Conservation (phyloP, 2,888 invertebrate species). For the Drosophila longiperda region DNA sequence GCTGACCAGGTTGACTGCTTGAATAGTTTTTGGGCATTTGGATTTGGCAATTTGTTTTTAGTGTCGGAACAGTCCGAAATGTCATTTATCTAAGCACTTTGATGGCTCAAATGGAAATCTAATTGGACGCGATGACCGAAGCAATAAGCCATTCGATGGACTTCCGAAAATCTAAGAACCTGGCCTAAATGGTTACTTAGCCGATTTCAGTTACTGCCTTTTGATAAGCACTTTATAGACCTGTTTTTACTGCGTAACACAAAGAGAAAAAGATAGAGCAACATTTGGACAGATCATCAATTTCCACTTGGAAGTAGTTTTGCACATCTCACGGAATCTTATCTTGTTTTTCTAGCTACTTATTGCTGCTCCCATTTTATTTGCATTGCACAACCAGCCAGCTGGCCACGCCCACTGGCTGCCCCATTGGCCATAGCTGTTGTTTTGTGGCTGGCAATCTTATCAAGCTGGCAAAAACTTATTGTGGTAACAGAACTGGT, state of each 20-base stretch:
- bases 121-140: conserved; percentile 70
- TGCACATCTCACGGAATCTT: conserved; percentile 26
- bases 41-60: conserved; percentile 71
- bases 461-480: conserved; percentile 42
- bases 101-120: conserved; percentile 76
- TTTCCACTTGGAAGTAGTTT: conserved; percentile 10
- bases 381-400: conserved; percentile 3
- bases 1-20: conserved; percentile 26
- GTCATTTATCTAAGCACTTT: conserved; percentile 69
- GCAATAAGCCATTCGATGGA: conserved; percentile 45
- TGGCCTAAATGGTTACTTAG: conserved; percentile 51
- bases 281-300: conserved; percentile 35
- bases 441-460: conserved; percentile 34
- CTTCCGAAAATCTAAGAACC: conserved; percentile 1
- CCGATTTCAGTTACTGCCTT: conserved; percentile 1
- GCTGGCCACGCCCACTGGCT: conserved; percentile 37
- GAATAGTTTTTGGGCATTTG: conserved; percentile 48
- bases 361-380: neutral
- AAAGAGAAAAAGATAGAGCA: neutral
- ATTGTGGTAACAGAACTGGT: no score
- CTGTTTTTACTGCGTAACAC: conserved; percentile 9
- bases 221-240: conserved; percentile 35
- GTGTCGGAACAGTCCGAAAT: conserved; percentile 43
- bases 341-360: conserved; percentile 2
- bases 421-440: conserved; percentile 12